Conservation (phyloP, 2,113 vertebrate genomes). For the Leptocoma aspasia region DNA sequence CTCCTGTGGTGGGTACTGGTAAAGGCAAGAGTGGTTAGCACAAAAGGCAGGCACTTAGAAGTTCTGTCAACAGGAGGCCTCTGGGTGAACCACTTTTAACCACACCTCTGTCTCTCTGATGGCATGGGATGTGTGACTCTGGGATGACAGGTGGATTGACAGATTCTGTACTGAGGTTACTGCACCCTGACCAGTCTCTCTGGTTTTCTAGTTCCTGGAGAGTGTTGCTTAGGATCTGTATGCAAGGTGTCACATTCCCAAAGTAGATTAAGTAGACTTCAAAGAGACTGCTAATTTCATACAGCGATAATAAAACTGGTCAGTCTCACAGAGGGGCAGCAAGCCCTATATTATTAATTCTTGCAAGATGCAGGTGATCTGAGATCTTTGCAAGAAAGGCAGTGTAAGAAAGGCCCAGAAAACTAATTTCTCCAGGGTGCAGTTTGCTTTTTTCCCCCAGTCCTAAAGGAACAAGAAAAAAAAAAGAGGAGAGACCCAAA, state of each 20-base stretch:
- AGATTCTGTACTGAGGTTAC: neutral
- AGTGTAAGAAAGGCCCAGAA: neutral
- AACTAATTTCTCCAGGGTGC: neutral
- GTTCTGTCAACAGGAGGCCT: fast-evolving
- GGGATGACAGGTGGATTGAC: fast-evolving
- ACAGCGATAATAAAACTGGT: neutral
- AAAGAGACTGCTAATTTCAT: neutral
- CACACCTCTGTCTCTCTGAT: neutral
- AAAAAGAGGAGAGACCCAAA: neutral
- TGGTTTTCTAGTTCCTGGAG: neutral
- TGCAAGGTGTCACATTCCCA: neutral
- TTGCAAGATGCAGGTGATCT: neutral
- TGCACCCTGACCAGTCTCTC: neutral
- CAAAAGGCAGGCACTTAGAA: neutral
- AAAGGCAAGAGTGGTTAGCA: neutral
- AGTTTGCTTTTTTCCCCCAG: neutral
- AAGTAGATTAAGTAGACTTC: neutral
- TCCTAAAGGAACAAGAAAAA: neutral
- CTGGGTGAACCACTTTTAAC: neutral
- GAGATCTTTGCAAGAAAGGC: conserved; percentile 2
- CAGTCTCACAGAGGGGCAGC: neutral
- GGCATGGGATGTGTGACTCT: neutral
- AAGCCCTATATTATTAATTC: neutral
- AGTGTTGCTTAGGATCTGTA: neutral
- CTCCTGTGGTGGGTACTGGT: neutral